Evolutionary conservation across 2,113 vertebrate genomes (phyloP).

Genomic region (Psittacula cyanocephala): DNA sequence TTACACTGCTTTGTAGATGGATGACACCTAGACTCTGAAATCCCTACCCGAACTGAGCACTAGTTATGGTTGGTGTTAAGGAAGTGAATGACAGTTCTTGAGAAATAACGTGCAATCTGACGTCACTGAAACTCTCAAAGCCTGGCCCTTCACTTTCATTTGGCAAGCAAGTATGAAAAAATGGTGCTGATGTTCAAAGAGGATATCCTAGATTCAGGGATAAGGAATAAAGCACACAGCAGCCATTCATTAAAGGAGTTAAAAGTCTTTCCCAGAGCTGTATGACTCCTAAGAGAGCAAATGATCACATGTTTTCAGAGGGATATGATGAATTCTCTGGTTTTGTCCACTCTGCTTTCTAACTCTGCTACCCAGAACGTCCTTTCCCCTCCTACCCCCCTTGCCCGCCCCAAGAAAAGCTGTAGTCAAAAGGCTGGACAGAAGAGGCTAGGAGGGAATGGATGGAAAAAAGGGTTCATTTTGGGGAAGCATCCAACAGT

Average conservation of each 20-base stretch:
- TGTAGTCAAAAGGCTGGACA: background rate
- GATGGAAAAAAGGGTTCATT: background rate
- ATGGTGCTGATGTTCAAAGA: background rate
- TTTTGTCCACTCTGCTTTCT: background rate
- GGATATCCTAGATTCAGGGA: background rate
- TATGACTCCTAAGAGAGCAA: background rate
- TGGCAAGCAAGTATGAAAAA: accelerated
- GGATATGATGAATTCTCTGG: background rate
- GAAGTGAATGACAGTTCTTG: background rate
- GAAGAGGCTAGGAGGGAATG: background rate
- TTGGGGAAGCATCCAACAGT: background rate
- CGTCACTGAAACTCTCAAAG: background rate
- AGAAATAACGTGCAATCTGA: background rate
- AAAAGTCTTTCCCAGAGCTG: background rate
- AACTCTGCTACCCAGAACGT: background rate
- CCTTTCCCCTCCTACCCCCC: background rate
- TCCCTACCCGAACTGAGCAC: background rate
- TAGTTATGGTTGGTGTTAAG: background rate
- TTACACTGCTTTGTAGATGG: background rate
- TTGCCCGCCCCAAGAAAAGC: background rate
- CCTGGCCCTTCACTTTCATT: background rate
- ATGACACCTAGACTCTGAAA: background rate
- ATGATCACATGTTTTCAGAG: background rate
- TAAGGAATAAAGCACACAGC: background rate
- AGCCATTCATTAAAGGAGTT: background rate